Base-by-base conservation (phyloP, 2,113 vertebrate genomes). In the Pipra filicauda region DNA sequence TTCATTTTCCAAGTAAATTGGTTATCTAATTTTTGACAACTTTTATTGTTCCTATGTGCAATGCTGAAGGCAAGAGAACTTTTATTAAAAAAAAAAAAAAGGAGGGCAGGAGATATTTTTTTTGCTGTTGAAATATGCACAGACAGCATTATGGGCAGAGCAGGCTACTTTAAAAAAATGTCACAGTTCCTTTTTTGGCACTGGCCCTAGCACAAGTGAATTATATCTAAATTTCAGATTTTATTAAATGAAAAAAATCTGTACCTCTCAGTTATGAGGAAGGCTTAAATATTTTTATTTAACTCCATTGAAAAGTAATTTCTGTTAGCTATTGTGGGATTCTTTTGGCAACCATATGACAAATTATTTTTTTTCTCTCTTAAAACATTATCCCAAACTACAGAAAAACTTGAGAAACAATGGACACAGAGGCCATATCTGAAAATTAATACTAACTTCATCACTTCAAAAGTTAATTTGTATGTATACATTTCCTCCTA, bases 1-100 rank as follows among this genome's bases (percentile, higher is more conserved):
- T 98, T 97, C 24, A 59, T 92, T 95, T 97, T 91, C 83, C 75
- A 93, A 66, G 70, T 96, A 97, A 97, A 97, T 92, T 97, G 88
- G 83, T 94, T 96, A 95, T 96, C 93, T 89, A 77, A 27, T 77
- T 71, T 97, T 93, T 97, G 96, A 97, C 74, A 97, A 74, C 33
- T 80, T 94, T 24, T 24, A 76, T 85, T 96, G 75, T 93, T 96
- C 91, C 43, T 89, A 6, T 54, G 26, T 72, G 59, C 33, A 91
- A 44, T 86, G 88, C 31, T 93, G 75, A 70, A 96, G 70, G 89
- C 84, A 93, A 96, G 12, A 89, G 18, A 58, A 71, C 22, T 74
- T 79, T 81, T 85, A 55, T 83, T 86, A 15, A n/a, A 57, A 74
- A 70, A 52, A 70, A 52, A 74, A 48, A 70, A 72, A 33, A 22